Evolutionary conservation across 2,888 invertebrate species (phyloP), one percentile per base, ranked within the genome.

Genomic region (Pogonocherus hispidulus): DNA sequence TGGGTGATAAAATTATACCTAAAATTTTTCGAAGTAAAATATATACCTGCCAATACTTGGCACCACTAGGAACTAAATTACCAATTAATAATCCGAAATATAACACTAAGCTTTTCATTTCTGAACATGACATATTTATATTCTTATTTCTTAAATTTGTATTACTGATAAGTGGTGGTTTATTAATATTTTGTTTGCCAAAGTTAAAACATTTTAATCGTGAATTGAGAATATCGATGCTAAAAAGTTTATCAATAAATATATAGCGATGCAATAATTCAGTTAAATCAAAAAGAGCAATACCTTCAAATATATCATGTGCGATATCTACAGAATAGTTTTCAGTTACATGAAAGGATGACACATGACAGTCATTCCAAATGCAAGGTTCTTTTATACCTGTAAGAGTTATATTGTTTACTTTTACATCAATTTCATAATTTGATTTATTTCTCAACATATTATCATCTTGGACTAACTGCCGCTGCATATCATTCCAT

Each of bases 231-330:
- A 14, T 55, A 19, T 71, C 65, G 6, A 76, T 27, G 37, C 63
- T 44, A 63, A 73, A 69, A 23, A 63, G 44, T 46, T 68, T 69
- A 5, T 71, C 67, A n/a, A 68, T 52, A 49, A 37, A 37, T 51
- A 73, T 60, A 54, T 69, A 65, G 22, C 74, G 52, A 66, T 75
- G 51, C 20, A 76, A 52, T 14, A 74, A n/a, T 18, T 67, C 27
- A 19, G 27, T 22, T n/a, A 74, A 22, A 27, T 72, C 76, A 66
- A 64, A 73, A 37, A 66, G 41, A 35, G 64, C 65, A 27, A 76
- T 66, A 14, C 77, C 76, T 68, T 76, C 73, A 51, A 76, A 74
- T 16, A 78, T 55, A 47, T 78, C 77, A 69, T 77, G 77, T 52
- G 70, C 62, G 14, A 76, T 68, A 57, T 78, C 77, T 23, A 71